These are phyloP conservation scores for Microctonus hyperodae DNA, from an alignment of 2,888 invertebrate genomes.

Conservation along the genomic window DNA sequence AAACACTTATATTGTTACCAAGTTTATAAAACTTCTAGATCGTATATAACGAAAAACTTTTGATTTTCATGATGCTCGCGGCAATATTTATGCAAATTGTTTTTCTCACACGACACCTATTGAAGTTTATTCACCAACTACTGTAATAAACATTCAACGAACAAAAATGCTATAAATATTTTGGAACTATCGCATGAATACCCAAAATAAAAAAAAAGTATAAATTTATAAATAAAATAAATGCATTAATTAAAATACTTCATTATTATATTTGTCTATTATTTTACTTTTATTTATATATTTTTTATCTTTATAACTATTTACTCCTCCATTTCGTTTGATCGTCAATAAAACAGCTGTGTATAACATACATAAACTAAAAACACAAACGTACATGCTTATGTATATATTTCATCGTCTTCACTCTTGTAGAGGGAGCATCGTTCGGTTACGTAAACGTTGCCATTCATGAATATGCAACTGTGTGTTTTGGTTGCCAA, in stretches of 20 bases:
- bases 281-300: not conserved
- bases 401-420: not conserved
- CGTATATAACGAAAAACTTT: conserved; percentile 27
- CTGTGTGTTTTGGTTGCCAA: conserved; percentile 42
- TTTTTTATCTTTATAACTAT: not conserved
- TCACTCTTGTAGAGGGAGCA: not conserved
- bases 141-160: not conserved
- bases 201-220: not conserved
- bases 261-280: not conserved
- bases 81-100: conserved; percentile 47
- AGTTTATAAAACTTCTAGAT: conserved; percentile 3
- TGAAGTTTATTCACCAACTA: conserved; percentile 3
- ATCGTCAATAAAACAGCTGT: not conserved
- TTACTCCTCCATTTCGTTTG: not conserved
- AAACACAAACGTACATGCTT: not conserved
- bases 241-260: not conserved
- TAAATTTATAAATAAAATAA: not conserved
- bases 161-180: not conserved
- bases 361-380: not conserved
- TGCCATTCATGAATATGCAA: conserved; percentile 52
- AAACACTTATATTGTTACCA: not conserved
- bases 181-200: not conserved
- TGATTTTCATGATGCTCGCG: conserved; percentile 31
- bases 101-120: conserved; percentile 23
- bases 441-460: conserved; percentile 33